phyloP scores from a whole-genome alignment of 2,113 vertebrate genomes.

The Tapirus terrestris region DNA sequence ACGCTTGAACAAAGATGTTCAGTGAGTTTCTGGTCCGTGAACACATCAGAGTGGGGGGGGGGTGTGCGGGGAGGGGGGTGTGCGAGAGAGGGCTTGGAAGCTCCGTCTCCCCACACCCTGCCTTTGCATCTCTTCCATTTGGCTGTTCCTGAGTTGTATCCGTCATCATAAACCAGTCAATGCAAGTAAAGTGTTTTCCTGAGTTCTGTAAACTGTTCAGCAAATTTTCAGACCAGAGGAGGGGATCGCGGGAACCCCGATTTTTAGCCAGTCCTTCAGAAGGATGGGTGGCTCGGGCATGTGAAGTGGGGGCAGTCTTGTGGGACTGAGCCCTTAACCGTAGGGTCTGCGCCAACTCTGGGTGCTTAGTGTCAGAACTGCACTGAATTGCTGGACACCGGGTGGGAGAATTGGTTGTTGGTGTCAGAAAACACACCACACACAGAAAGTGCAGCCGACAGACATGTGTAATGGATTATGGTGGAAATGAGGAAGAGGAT shows the following conservation, averaged over 20 bases:
- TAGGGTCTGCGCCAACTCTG: neutral
- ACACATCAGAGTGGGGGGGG: neutral
- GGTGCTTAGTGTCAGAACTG: neutral
- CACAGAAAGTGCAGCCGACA: neutral
- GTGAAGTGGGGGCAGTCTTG: neutral
- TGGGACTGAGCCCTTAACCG: neutral
- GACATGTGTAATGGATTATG: neutral
- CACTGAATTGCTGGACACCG: neutral
- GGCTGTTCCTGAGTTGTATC: neutral
- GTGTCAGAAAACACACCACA: neutral
- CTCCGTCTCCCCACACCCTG: neutral
- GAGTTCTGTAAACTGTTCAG: neutral
- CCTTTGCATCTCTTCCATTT: neutral
- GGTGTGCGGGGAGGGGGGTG: neutral
- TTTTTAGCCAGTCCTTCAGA: neutral
- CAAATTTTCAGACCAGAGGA: neutral
- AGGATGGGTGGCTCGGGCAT: neutral
- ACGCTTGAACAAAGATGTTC: neutral
- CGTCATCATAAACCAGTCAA: neutral
- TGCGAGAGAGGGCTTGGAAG: neutral
- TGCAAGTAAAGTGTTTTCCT: neutral
- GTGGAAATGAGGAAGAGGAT: neutral
- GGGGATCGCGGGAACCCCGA: neutral
- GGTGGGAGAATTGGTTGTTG: neutral
- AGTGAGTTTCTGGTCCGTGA: neutral